Evolutionary conservation across 2,113 vertebrate species (phyloP).

Genomic region (Fulmarus glacialis): DNA sequence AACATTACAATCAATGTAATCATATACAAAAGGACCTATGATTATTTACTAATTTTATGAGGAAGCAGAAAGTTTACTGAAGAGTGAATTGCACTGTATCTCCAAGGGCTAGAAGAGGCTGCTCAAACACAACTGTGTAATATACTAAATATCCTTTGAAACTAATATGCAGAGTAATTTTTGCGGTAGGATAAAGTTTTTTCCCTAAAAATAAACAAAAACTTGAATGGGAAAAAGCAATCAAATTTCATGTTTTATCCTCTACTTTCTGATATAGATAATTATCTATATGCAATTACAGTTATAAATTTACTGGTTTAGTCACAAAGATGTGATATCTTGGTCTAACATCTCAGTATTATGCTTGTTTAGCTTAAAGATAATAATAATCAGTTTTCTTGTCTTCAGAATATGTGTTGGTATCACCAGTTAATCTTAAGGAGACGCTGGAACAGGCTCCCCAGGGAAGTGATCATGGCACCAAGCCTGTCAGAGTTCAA

Average conservation of each 20-base stretch:
- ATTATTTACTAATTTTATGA: background rate
- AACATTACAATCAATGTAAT: background rate
- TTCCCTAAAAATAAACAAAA: background rate
- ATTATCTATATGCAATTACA: background rate
- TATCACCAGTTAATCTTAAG: background rate
- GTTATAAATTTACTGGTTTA: background rate
- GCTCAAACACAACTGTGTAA: background rate
- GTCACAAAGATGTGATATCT: background rate
- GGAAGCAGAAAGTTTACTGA: background rate
- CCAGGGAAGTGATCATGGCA: background rate
- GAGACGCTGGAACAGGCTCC: background rate
- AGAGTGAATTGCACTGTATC: background rate
- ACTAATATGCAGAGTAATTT: background rate
- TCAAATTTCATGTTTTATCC: background rate
- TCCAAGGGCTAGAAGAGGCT: background rate
- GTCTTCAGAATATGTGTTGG: background rate
- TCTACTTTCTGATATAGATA: background rate
- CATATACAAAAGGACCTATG: background rate
- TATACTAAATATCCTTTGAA: background rate
- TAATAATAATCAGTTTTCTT: background rate
- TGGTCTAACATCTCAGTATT: background rate
- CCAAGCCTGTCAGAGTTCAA: background rate
- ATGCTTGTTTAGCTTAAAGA: background rate
- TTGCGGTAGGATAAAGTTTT: background rate
- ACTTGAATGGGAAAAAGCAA: background rate